Percentiles rank a stretch among this genome's conserved stretches.
These are phyloP conservation scores for Xyrauchen texanus DNA, from an alignment of 2,113 vertebrate species.

Conservation along the genomic window DNA sequence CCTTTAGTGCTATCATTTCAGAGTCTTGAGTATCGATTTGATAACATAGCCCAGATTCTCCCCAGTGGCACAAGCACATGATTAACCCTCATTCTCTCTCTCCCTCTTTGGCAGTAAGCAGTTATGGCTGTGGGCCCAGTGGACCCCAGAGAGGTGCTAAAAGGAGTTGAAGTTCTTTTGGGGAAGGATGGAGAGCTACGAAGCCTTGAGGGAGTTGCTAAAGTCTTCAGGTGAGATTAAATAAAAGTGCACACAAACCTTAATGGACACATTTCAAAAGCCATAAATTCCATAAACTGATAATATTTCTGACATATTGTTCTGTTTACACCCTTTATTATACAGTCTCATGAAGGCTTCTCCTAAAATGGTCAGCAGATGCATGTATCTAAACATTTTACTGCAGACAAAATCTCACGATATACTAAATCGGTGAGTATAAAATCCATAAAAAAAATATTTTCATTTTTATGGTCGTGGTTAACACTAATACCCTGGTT, in stretches of 20 bases:
- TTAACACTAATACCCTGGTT: background rate
- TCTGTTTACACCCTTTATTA: background rate
- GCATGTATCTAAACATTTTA: slow-evolving; percentile 94
- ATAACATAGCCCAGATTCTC: background rate
- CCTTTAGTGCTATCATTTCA: slow-evolving; percentile 4
- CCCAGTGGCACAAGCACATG: slow-evolving; percentile 2
- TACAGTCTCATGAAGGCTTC: slow-evolving; percentile 92
- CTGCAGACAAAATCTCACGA: slow-evolving; percentile 90
- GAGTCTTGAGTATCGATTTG: background rate
- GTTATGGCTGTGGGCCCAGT: slow-evolving; percentile 90
- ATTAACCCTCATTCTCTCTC: slow-evolving; percentile 26
- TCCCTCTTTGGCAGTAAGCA: slow-evolving; percentile 57
- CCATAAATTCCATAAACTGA: background rate
- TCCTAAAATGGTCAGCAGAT: slow-evolving; percentile 94
- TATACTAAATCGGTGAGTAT: slow-evolving; percentile 82
- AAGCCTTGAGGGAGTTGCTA: slow-evolving; percentile 87
- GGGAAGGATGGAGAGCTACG: slow-evolving; percentile 92
- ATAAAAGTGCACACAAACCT: too few species aligned
- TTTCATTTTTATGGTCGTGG: background rate
- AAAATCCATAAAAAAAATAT: background rate
- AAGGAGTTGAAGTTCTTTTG: slow-evolving; percentile 87
- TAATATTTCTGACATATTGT: background rate
- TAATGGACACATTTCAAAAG: background rate
- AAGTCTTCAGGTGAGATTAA: slow-evolving; percentile 85
- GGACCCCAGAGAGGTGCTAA: slow-evolving; percentile 91